These are phyloP conservation scores for Catalaphyllia jardinei DNA, from an alignment of 64 coral and sea anemone genomes.

Conservation along the genomic window DNA sequence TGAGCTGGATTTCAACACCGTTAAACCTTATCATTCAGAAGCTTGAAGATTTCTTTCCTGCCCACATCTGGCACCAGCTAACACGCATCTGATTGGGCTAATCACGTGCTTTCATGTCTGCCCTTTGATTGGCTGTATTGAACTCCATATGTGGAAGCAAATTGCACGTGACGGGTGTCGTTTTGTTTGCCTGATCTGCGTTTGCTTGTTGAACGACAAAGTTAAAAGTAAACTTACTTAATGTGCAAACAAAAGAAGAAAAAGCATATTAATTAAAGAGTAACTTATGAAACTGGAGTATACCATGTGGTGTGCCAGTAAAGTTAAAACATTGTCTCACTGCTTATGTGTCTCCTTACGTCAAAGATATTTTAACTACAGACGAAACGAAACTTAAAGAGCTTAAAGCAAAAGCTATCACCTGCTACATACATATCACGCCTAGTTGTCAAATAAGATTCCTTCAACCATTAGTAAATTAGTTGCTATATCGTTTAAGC, in stretches of 20 bases:
- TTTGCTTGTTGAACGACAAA: background rate
- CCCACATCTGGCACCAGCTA: conserved; percentile 97
- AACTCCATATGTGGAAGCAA: background rate
- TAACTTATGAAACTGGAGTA: no score
- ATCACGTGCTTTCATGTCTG: background rate
- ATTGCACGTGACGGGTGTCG: background rate
- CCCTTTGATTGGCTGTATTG: background rate
- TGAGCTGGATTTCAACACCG: conserved; percentile 86
- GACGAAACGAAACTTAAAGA: background rate
- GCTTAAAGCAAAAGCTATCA: background rate
- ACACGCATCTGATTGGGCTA: conserved; percentile 64
- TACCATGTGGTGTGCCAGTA: no score
- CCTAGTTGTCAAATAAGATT: background rate
- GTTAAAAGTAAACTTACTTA: no score
- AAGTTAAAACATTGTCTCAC: no score
- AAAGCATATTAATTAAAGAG: background rate
- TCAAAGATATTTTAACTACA: background rate
- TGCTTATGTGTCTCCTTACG: background rate
- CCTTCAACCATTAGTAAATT: conserved; percentile 19
- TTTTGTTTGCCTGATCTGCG: background rate
- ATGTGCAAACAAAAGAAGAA: background rate
- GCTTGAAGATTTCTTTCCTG: conserved; percentile 97
- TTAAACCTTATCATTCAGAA: conserved; percentile 95
- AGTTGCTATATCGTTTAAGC: conserved; percentile 21
- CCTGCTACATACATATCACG: background rate